Evolutionary conservation across 2,797 vertebrate species (phyloP), one percentile per base, ranked within the genome.

Genomic region (Intellagama lesueurii): DNA sequence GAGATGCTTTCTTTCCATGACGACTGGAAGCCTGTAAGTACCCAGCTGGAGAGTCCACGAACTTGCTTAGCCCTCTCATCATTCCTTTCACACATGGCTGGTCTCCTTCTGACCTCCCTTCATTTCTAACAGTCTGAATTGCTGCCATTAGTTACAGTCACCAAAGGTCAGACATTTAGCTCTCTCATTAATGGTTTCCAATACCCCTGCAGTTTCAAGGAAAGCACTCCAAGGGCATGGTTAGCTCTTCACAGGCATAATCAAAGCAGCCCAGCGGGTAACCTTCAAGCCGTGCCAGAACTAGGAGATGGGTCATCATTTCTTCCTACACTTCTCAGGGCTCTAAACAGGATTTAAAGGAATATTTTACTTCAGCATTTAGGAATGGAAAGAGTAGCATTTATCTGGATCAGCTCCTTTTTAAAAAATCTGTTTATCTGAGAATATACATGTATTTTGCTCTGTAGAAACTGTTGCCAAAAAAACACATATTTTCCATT

Each of bases 121-220:
- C 1, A 44, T 76, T 70, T 35, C 79, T n/a, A 86, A 66, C 70
- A 30, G 88, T 80, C 70, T 5, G 85, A 70, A 88, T 12, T 84
- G 80, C 80, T 90, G 14, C 88, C 84, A 47, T 91, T 85, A 52
- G 79, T 94, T 90, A 70, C 0, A 0, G 2, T 2, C 69, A 69
- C 64, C 64, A 2, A 24, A 30, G 75, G 68, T 81, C 86, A 66
- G 0, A 0, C 75, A 0, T 64, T 78, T 30, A 1, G 87, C 83
- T 88, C 83, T 35, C 52, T 85, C 90, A 87, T 88, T 32, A 64
- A 28, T 66, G 5, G 0, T 12, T 80, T 0, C 47, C 85, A 66
- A 9, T 17, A 30, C 40, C 73, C 75, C 64, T 19, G 44, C 0
- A 2, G 16, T 73, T 90, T 47, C 7, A 4, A 0, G 68, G 17